Percentiles rank a stretch among this genome's conserved stretches.
These are phyloP conservation scores for Lota lota DNA, from an alignment of 2,113 vertebrate species.

Conservation along the genomic window DNA sequence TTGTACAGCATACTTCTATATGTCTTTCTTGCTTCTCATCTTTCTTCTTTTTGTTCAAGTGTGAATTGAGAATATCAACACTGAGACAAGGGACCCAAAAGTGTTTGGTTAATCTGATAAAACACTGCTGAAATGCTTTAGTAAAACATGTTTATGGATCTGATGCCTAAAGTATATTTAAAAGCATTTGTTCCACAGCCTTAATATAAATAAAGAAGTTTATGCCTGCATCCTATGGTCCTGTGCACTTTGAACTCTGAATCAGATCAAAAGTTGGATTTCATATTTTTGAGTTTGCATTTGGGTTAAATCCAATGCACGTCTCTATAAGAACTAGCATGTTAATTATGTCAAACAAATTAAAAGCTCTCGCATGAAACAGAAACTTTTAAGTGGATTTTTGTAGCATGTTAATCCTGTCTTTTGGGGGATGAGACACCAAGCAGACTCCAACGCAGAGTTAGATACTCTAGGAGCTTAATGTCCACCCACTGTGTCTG, in stretches of 20 bases:
- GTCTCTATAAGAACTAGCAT: slow-evolving; percentile 5
- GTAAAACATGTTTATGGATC: neutral
- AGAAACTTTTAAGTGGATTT: slow-evolving; percentile 15
- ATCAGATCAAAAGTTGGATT: neutral
- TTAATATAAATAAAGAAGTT: neutral
- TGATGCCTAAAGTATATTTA: neutral
- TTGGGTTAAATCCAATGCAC: neutral
- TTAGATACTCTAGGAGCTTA: slow-evolving; percentile 12
- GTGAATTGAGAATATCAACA: slow-evolving; percentile 48
- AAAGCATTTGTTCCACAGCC: no score
- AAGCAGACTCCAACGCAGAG: slow-evolving; percentile 6
- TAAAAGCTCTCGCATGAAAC: slow-evolving; percentile 1
- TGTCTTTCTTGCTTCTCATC: slow-evolving; percentile 11
- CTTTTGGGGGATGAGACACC: slow-evolving; percentile 23
- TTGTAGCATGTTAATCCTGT: slow-evolving; percentile 17
- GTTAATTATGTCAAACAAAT: slow-evolving; percentile 16
- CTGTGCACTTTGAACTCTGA: slow-evolving; percentile 5
- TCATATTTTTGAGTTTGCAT: neutral
- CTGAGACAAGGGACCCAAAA: slow-evolving; percentile 22
- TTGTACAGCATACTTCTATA: neutral
- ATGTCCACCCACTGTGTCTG: slow-evolving; percentile 33
- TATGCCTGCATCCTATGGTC: neutral
- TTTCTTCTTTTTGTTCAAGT: slow-evolving; percentile 28
- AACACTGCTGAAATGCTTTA: slow-evolving; percentile 22
- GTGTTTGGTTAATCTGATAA: slow-evolving; percentile 33